Base-by-base conservation (phyloP, 2,888 invertebrate species). In the Melanchra persicariae region DNA sequence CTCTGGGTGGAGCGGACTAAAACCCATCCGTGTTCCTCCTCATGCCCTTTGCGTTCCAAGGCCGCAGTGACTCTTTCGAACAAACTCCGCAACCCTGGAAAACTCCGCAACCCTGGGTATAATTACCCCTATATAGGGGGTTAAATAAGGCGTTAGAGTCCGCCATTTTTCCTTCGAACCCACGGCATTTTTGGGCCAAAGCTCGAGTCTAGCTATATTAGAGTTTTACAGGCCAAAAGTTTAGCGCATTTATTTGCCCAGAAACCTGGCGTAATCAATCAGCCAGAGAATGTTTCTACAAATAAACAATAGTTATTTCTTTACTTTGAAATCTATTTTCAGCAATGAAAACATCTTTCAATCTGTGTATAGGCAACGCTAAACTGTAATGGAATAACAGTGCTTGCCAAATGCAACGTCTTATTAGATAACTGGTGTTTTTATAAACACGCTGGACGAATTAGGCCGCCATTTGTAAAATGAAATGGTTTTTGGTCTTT, bases 331-430 rank as follows among this genome's bases (percentile, higher is more conserved):
- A 76, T 81, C 66, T 78, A 75, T 84, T 77, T 62, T 55, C 22
- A 19, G 40, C 15, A 9, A 17, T 66, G 70, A 69, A 67, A 62
- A 83, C 30, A 76, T 67, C n/a, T 68, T 69, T 71, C 66, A 63
- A 74, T 76, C 55, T 10, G 30, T 37, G 52, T 19, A 24, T 83
- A 55, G 62, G 77, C 70, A 84, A 81, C 69, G 43, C 45, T 59
- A 77, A 58, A 74, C 72, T 54, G 34, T 84, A 82, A 82, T 77
- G 73, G 76, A 82, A 64, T 22, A 63, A 51, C 26, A 63, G 22
- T 54, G 59, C 19, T 57, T 77, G 84, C 83, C 83, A 84, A 85
- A 76, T 84, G 61, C 37, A 63, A 30, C 12, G 49, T 57, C 9
- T 60, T 63, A 24, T 66, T 72, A 69, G 43, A 64, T 64, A 66